Evolutionary conservation across 2,113 vertebrate species (phyloP), one percentile per base, ranked within the genome.

Genomic region (Dicerorhinus sumatrensis): DNA sequence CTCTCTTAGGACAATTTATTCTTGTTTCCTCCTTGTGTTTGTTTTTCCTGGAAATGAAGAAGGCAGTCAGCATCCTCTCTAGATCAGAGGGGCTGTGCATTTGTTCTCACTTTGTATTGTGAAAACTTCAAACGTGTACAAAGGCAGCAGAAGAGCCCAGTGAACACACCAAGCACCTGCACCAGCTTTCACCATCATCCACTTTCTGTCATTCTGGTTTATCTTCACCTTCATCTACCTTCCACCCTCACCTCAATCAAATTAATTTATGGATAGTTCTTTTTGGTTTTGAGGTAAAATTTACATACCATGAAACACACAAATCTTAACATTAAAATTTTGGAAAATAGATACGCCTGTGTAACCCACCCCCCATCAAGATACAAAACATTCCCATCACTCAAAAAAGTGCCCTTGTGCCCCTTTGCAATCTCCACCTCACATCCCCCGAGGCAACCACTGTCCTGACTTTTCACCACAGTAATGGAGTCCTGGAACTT

Each of bases 1-100:
- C 20, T 86, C 12, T 39, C 56, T 72, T 31, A 6, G 0, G 70
- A 48, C 31, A 48, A 8, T 62, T 60, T 73, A 20, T 31, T 48
- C 42, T 79, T 51, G 9, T 90, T 82, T 92, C 56, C 73, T 83
- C 69, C 46, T n/a, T 48, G 54, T 29, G 87, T 89, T 77, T 48
- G 27, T 54, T 79, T 90, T 39, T 58, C 58, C 67, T 85, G 42
- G 31, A 75, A 51, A 84, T 48, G 5, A 51, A 54, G 51, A 83
- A 20, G 72, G 29, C 18, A 13, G 16, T 63, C 58, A 51, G 63
- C 5, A 2, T 63, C 27, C 33, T 82, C 42, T 65, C 85, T 62
- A 85, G 18, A 31, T 36, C 36, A 60, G 6, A 39, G 42, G 21
- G 11, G 62, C 20, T 54, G 4, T 18, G 39, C n/a, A 8, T 93